A percentile compares a stretch with the other conserved stretches of the same genome.
phyloP scores from a whole-genome alignment of 2,797 vertebrate species.

The Myotis pilosus region DNA sequence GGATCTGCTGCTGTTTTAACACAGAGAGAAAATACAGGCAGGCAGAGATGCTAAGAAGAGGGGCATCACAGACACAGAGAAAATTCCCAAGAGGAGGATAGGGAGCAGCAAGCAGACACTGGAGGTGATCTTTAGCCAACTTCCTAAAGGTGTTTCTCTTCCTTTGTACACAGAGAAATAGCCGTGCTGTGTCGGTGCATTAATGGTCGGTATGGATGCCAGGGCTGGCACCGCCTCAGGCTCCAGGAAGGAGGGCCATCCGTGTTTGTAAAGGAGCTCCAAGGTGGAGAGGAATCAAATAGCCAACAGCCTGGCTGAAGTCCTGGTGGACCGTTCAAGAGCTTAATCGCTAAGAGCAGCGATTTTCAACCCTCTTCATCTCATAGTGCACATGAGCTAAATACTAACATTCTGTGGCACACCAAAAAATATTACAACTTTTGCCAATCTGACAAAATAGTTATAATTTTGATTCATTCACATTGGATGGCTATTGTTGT shows the following conservation, averaged over 20 bases:
- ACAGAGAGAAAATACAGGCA: not conserved
- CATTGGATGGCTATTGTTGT: not conserved
- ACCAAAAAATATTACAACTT: not conserved
- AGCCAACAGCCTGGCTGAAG: not conserved
- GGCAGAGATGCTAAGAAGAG: too few relatives aligned
- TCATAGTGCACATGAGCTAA: not conserved
- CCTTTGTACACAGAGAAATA: not conserved
- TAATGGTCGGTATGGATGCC: not conserved
- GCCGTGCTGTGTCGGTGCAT: not conserved
- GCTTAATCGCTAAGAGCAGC: not conserved
- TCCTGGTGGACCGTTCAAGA: not conserved
- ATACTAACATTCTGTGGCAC: not conserved
- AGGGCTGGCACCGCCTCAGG: not conserved
- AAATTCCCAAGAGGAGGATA: not conserved
- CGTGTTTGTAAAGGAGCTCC: not conserved
- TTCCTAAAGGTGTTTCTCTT: not conserved
- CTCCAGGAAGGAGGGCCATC: not conserved
- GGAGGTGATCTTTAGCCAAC: not conserved
- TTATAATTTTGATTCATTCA: not conserved
- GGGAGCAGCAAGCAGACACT: not conserved
- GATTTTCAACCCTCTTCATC: not conserved
- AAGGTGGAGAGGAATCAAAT: not conserved
- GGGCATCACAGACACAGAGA: fast-evolving
- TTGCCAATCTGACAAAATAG: not conserved
- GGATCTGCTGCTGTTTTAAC: not conserved